Conservation (phyloP, 2,113 vertebrate genomes). For the Dinomys branickii region DNA sequence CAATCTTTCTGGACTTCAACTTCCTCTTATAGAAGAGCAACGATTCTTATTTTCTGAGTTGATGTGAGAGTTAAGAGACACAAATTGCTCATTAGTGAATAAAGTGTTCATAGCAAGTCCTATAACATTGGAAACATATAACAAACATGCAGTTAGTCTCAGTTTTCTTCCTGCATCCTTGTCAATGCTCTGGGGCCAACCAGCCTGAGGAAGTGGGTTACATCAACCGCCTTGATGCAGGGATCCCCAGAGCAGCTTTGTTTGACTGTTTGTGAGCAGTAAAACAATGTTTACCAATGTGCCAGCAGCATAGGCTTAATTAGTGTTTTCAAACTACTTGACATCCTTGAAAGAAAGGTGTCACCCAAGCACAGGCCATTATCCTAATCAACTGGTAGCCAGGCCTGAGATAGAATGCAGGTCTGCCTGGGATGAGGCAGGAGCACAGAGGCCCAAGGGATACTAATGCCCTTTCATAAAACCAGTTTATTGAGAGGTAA, state of each 20-base stretch:
- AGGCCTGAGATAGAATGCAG: not conserved
- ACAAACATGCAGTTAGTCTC: not conserved
- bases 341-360: conserved; percentile 64
- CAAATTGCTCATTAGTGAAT: not conserved
- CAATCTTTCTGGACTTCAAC: not conserved
- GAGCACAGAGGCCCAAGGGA: not conserved
- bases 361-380: conserved; percentile 30
- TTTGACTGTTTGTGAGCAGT: conserved; percentile 39
- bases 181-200: not conserved
- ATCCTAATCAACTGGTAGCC: conserved; percentile 3
- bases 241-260: not conserved
- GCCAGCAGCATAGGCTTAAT: conserved; percentile 41
- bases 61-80: not conserved
- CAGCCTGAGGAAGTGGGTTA: not conserved
- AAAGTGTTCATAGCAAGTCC: not conserved
- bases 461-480: not conserved
- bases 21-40: not conserved
- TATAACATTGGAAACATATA: not conserved
- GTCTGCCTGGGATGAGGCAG: not conserved
- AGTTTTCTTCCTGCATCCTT: not conserved
- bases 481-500: not conserved
- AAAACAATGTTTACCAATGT: conserved; percentile 68
- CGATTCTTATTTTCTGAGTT: not conserved
- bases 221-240: not conserved
- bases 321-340: conserved; percentile 70